Evolutionary conservation across 2,797 vertebrate genomes (phyloP).

Genomic region (Gallinago nigripennis): DNA sequence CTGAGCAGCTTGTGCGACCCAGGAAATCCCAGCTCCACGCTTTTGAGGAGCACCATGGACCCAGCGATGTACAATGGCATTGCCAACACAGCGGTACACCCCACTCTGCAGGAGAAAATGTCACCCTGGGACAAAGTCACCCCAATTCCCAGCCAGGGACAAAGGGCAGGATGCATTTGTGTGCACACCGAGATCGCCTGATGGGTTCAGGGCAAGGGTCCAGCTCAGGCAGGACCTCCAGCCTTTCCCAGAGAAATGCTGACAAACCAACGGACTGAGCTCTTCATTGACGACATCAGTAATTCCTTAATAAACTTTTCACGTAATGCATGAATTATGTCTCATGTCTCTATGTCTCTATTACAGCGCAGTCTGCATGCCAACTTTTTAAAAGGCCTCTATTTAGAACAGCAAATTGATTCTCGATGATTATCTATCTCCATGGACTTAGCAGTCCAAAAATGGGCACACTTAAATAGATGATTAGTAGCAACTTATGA

Average conservation of each 20-base stretch:
- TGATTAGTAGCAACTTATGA: neutral
- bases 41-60: neutral
- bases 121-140: neutral
- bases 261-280: neutral
- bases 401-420: slow-evolving; percentile 39
- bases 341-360: neutral
- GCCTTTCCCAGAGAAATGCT: neutral
- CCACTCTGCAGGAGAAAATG: neutral
- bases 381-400: neutral
- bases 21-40: neutral
- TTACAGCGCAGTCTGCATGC: neutral
- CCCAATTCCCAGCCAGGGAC: neutral
- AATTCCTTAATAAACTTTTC: slow-evolving; percentile 9
- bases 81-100: neutral
- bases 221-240: neutral
- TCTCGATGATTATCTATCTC: neutral
- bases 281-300: neutral
- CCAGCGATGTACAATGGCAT: neutral
- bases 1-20: slow-evolving; percentile 14
- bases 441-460: neutral
- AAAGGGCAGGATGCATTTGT: neutral
- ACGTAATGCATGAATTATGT: neutral
- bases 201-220: neutral
- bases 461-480: neutral
- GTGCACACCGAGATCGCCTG: neutral